Evolutionary conservation across 2,888 invertebrate genomes (phyloP), one percentile per base, ranked within the genome.

Genomic region (Amitus sp.): DNA sequence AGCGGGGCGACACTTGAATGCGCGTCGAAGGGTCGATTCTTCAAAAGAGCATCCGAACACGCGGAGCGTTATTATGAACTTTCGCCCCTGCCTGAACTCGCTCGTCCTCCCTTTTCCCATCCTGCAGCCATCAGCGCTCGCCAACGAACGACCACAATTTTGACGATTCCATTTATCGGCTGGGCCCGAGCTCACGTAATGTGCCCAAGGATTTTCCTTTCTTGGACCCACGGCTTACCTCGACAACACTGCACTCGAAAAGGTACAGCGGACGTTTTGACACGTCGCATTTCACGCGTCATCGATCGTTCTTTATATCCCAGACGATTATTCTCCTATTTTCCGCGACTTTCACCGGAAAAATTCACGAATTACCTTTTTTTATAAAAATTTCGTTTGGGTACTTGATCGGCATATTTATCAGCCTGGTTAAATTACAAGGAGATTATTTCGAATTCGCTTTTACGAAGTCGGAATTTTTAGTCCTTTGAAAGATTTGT

Each of bases 1-100:
- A 75, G 74, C 74, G 67, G 57, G 68, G n/a, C 76, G 78, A 78
- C 78, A 78, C 79, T 79, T 79, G 76, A 79, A 79, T 79, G 74
- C 72, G 58, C 66, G 74, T 71, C 73, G 76, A 71, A 72, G 74
- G 75, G 73, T 74, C 72, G 65, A 56, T 73, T 72, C 73, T 72
- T 74, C 68, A 77, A 79, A 79, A 78, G 75, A 76, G 75, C 78
- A 75, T 73, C 77, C 65, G 73, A 77, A 68, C 72, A 58, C 65
- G 60, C 59, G 63, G 66, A 65, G 64, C 62, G 69, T 77, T 77
- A 77, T 78, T 78, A 76, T 78, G 72, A 75, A 76, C 74, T 73
- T 67, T 65, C 70, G 60, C 60, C 60, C 47, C 58, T 52, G 20
- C 51, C 58, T n/a, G n/a, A n/a, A n/a, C 17, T 17, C 43, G 42